Conservation (phyloP, 2,113 vertebrate genomes). For the Ammodytes marinus region DNA sequence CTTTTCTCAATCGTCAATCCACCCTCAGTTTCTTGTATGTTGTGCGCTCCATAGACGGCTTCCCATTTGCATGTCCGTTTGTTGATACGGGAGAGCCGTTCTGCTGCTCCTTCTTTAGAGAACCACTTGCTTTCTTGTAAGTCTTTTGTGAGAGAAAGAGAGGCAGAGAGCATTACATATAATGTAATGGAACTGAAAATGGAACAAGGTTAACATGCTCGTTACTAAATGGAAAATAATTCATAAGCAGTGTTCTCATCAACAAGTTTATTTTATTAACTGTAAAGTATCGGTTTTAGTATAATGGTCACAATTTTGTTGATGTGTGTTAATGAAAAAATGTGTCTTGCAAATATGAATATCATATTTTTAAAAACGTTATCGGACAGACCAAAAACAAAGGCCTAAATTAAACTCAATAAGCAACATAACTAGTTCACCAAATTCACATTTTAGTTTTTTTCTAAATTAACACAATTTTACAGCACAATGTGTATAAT, state of each 20-base stretch:
- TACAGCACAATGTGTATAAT: neutral
- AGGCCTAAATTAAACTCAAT: neutral
- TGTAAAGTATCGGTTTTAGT: neutral
- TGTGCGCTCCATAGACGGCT: conserved; percentile 82
- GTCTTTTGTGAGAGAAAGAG: conserved; percentile 83
- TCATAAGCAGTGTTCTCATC: neutral
- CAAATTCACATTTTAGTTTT: neutral
- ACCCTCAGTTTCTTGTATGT: conserved; percentile 89
- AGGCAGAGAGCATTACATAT: conserved; percentile 2
- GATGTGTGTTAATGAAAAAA: neutral
- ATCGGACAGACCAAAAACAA: neutral
- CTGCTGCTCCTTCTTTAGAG: conserved; percentile 88
- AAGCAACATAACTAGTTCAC: neutral
- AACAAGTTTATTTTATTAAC: neutral
- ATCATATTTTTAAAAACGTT: neutral
- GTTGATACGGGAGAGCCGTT: conserved; percentile 85
- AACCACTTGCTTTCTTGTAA: conserved; percentile 90
- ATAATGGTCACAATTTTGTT: too few relatives aligned
- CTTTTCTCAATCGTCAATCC: conserved; percentile 85
- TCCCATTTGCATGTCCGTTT: conserved; percentile 90
- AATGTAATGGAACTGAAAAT: neutral
- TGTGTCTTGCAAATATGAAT: neutral
- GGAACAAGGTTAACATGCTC: neutral
- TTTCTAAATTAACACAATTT: neutral
- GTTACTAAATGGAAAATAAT: neutral